These are phyloP conservation scores for Urocolius indicus DNA, from an alignment of 2,113 vertebrate species.

Conservation along the genomic window DNA sequence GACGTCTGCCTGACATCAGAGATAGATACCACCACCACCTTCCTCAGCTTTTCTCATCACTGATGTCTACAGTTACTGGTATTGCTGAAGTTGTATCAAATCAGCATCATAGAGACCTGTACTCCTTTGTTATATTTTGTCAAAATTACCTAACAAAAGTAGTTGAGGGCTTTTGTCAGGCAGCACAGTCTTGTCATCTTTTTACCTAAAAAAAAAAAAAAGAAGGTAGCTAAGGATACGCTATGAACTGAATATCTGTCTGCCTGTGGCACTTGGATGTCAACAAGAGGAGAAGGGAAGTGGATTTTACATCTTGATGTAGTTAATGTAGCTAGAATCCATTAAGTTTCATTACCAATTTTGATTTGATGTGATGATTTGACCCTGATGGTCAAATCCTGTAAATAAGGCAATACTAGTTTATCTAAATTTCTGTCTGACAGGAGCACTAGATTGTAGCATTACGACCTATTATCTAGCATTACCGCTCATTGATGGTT, in stretches of 20 bases:
- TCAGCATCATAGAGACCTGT: neutral
- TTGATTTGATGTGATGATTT: conserved; percentile 39
- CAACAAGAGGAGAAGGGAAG: neutral
- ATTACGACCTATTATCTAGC: conserved; percentile 40
- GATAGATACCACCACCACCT: neutral
- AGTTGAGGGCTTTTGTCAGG: neutral
- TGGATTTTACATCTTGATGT: neutral
- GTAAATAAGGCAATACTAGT: conserved; percentile 26
- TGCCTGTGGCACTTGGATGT: neutral
- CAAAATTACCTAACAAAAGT: neutral
- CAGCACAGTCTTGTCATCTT: neutral
- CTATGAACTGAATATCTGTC: neutral
- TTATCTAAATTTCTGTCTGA: conserved; percentile 28
- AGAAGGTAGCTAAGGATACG: neutral
- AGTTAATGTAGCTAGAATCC: neutral
- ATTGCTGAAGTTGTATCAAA: neutral
- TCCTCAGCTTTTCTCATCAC: neutral
- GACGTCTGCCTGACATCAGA: neutral
- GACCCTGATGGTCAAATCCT: neutral
- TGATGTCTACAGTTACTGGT: neutral
- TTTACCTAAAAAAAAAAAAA: neutral
- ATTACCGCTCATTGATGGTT: neutral
- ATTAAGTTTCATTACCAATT: conserved; percentile 29
- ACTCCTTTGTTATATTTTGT: neutral
- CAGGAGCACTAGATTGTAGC: neutral